Conservation (phyloP, 2,113 vertebrate genomes). For the Ictalurus furcatus region DNA sequence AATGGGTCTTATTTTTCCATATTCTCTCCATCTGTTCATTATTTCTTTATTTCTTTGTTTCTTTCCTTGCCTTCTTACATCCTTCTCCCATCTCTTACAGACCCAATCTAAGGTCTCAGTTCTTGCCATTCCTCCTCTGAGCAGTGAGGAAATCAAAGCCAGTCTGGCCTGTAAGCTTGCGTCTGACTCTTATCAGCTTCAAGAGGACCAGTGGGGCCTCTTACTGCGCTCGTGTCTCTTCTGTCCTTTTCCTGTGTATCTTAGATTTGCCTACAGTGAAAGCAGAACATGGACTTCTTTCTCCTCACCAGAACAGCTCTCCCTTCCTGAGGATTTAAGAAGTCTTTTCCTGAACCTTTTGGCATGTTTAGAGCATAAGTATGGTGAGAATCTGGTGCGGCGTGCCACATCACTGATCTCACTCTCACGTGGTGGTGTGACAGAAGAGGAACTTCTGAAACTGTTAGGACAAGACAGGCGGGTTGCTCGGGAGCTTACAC, state of each 20-base stretch:
- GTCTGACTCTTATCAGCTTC: constrained; percentile 58
- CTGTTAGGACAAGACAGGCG: constrained; percentile 62
- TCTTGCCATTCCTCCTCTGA: constrained; percentile 63
- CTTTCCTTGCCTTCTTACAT: background rate
- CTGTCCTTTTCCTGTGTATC: constrained; percentile 69
- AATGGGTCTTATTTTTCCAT: background rate
- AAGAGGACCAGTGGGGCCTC: constrained; percentile 58
- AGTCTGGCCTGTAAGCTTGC: constrained; percentile 56
- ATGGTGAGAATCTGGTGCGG: constrained; percentile 66
- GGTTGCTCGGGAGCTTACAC: constrained; percentile 63
- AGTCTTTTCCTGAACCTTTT: constrained; percentile 63
- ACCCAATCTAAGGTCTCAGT: constrained; percentile 53
- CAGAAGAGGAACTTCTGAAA: constrained; percentile 68
- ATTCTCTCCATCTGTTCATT: background rate
- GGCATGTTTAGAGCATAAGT: constrained; percentile 62
- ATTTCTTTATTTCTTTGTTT: background rate
- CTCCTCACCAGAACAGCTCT: constrained; percentile 48
- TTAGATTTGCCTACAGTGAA: constrained; percentile 64
- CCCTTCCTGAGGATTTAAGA: constrained; percentile 55
- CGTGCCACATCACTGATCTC: constrained; percentile 62
- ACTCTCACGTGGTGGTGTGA: constrained; percentile 66
- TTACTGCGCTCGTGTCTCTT: constrained; percentile 62
- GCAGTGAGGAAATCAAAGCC: constrained; percentile 56
- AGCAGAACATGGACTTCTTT: constrained; percentile 67
- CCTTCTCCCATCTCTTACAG: constrained; percentile 42